These are phyloP conservation scores for Gobio gobio DNA, from an alignment of 2,113 vertebrate species.

Conservation along the genomic window DNA sequence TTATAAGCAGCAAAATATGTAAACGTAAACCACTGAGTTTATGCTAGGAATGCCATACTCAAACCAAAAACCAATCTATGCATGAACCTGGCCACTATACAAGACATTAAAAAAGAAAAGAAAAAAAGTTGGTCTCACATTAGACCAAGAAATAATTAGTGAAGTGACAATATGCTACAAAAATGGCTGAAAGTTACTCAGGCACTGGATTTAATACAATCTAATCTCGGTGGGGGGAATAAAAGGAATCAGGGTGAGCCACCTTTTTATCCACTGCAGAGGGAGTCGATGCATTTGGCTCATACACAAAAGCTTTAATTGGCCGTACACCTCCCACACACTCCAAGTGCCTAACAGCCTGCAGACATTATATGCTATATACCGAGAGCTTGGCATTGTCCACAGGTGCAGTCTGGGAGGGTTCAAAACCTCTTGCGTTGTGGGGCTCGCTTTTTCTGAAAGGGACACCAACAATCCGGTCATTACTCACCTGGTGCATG, in stretches of 20 bases:
- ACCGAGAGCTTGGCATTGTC: slow-evolving; percentile 14
- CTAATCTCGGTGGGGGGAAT: not conserved
- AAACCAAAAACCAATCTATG: not conserved
- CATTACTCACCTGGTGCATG: slow-evolving; percentile 25
- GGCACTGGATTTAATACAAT: not conserved
- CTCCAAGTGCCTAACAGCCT: slow-evolving; percentile 28
- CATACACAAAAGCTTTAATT: slow-evolving; percentile 48
- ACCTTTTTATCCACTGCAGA: slow-evolving; percentile 29
- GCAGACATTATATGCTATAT: slow-evolving; percentile 35
- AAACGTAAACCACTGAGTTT: not conserved
- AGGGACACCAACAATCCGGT: not conserved
- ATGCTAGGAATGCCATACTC: not conserved
- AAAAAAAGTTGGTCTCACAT: not conserved
- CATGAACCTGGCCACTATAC: not conserved
- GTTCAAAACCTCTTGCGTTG: slow-evolving; percentile 29
- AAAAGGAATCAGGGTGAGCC: not conserved
- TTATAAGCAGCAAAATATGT: slow-evolving; percentile 9
- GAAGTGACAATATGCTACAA: slow-evolving; percentile 12
- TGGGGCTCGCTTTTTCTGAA: not conserved
- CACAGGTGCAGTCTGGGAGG: slow-evolving; percentile 44
- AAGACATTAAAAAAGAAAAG: not conserved
- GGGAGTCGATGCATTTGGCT: slow-evolving; percentile 47
- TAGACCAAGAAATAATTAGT: slow-evolving; percentile 1
- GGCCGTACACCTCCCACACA: slow-evolving; percentile 33
- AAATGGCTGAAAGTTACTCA: not conserved